Conservation (phyloP, 2,797 vertebrate genomes). For the Coregonus suidteri region DNA sequence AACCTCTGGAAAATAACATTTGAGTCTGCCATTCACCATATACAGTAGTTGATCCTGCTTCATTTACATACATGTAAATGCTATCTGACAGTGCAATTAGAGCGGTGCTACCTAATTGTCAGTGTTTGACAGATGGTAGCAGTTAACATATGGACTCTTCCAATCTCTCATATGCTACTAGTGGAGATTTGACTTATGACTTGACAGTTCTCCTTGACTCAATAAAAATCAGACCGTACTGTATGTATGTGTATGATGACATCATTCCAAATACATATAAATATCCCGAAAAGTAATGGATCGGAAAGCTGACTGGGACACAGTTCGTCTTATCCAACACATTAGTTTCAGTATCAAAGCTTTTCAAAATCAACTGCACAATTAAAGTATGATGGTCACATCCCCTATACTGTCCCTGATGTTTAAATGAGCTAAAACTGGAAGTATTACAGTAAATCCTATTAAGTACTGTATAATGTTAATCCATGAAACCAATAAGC, state of each 20-base stretch:
- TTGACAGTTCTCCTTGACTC: not conserved
- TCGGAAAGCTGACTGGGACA: constrained; percentile 33
- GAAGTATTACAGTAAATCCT: constrained; percentile 66
- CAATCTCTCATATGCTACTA: constrained; percentile 15
- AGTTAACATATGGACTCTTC: constrained; percentile 21
- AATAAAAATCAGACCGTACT: not conserved
- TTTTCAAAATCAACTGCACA: constrained; percentile 56
- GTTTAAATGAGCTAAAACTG: constrained; percentile 61
- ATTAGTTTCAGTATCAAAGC: constrained; percentile 38
- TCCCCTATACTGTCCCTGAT: constrained; percentile 56
- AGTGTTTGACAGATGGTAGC: constrained; percentile 48
- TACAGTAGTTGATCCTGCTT: constrained; percentile 28
- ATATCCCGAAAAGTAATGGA: constrained; percentile 18
- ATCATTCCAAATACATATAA: not conserved
- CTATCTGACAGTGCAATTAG: constrained; percentile 62
- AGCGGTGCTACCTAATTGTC: constrained; percentile 50
- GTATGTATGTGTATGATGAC: not conserved
- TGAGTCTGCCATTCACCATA: constrained; percentile 45
- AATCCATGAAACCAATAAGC: constrained; percentile 72
- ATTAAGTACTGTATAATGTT: constrained; percentile 67
- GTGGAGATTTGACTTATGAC: not conserved
- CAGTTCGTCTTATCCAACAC: constrained; percentile 25
- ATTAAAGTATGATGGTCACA: constrained; percentile 62
- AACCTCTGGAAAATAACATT: constrained; percentile 56
- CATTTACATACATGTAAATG: constrained; percentile 37